A percentile compares a stretch with the other conserved stretches of the same genome.
These are phyloP conservation scores for Hemicordylus capensis DNA, from an alignment of 2,113 vertebrate genomes.

Conservation along the genomic window DNA sequence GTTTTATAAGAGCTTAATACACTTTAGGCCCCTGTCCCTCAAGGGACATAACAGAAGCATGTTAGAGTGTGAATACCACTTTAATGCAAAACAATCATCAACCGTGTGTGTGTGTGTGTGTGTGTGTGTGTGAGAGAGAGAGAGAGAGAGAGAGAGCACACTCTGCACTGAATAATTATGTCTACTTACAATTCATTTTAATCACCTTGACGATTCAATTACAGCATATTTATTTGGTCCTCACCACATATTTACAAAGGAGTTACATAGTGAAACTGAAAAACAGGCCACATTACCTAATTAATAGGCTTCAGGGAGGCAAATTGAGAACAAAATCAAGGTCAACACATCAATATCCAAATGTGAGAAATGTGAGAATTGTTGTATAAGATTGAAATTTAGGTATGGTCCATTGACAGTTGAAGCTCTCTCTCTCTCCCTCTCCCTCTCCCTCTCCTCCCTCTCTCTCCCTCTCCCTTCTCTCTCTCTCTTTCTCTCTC, in stretches of 20 bases:
- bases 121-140: too few relatives aligned
- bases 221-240: slow-evolving; percentile 51
- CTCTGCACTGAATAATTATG: slow-evolving; percentile 31
- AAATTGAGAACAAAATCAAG: slow-evolving; percentile 38
- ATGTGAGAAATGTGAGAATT: slow-evolving; percentile 13
- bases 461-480: neutral
- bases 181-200: slow-evolving; percentile 37
- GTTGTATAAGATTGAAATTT: slow-evolving; percentile 32
- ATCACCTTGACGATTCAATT: slow-evolving; percentile 45
- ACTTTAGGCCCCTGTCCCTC: slow-evolving; percentile 21
- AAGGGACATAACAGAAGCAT: slow-evolving; percentile 14
- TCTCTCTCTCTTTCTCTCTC: too few relatives aligned
- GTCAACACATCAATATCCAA: neutral
- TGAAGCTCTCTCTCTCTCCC: slow-evolving; percentile 17
- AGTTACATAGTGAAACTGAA: slow-evolving; percentile 16
- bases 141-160: neutral
- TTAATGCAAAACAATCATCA: slow-evolving; percentile 28
- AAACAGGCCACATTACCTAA: slow-evolving; percentile 35
- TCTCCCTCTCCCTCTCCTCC: neutral
- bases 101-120: too few relatives aligned
- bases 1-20: neutral
- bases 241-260: slow-evolving; percentile 45
- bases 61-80: slow-evolving; percentile 17
- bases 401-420: slow-evolving; percentile 20
- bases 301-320: slow-evolving; percentile 27